Conservation (phyloP, 1,140 invertebrate genomes). For the Diploscapter pachys region DNA sequence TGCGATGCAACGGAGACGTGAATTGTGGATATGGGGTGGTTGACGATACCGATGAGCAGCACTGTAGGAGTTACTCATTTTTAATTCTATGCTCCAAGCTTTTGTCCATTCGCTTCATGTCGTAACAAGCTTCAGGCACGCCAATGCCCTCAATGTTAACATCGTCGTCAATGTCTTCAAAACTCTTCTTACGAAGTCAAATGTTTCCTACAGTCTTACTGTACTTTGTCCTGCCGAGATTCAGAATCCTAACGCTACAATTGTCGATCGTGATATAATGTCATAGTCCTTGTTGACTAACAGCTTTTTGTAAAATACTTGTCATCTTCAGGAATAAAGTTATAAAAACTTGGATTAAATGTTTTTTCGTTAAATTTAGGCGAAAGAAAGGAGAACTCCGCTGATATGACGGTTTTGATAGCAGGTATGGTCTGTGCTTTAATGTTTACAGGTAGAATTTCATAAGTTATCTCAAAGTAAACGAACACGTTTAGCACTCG, state of each 20-base stretch:
- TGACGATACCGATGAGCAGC: constrained; percentile 57
- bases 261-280: constrained; percentile 18
- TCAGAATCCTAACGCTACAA: not conserved
- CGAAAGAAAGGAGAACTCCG: constrained; percentile 42
- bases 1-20: constrained; percentile 53
- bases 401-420: constrained; percentile 49
- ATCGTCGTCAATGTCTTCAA: no score
- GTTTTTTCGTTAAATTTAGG: constrained; percentile 34
- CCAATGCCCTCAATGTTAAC: no score
- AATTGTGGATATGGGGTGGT: constrained; percentile 51
- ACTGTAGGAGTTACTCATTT: constrained; percentile 47
- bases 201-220: not conserved
- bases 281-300: no score
- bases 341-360: constrained; percentile 18
- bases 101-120: constrained; percentile 5
- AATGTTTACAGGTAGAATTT: constrained; percentile 51
- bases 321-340: not conserved
- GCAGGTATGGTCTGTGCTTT: constrained; percentile 49
- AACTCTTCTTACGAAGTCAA: not conserved
- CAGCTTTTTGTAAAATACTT: no score
- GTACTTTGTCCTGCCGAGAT: not conserved
- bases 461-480: no score
- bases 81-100: not conserved
- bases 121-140: not conserved
- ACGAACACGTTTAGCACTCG: constrained; percentile 7